phyloP scores from a whole-genome alignment of 2,113 vertebrate species.

The Ahaetulla prasina region DNA sequence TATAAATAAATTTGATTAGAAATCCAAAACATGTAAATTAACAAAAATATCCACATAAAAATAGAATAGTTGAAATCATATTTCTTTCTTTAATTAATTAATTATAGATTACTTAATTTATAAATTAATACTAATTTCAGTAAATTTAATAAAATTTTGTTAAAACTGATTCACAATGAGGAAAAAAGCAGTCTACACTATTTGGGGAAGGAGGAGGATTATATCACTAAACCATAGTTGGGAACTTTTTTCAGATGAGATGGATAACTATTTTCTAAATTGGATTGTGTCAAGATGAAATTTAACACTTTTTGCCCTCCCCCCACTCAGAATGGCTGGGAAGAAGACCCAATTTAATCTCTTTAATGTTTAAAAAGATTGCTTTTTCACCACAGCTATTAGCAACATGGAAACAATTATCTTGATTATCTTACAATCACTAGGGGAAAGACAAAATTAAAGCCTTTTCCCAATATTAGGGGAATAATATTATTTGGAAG shows the following conservation, averaged over 20 bases:
- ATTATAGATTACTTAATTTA: no score
- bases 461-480: not conserved
- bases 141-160: not conserved
- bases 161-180: not conserved
- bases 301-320: not conserved
- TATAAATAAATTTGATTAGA: not conserved
- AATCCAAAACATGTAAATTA: not conserved
- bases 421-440: not conserved
- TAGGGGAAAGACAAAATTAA: not conserved
- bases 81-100: not conserved
- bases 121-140: not conserved
- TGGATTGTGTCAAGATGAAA: not conserved
- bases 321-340: not conserved
- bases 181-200: not conserved
- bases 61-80: not conserved
- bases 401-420: not conserved
- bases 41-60: not conserved
- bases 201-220: not conserved
- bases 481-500: not conserved
- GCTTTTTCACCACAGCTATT: not conserved
- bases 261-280: not conserved
- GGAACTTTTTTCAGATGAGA: not conserved
- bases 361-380: not conserved
- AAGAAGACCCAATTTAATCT: not conserved
- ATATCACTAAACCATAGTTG: not conserved